phyloP scores from a whole-genome alignment of 2,797 vertebrate species.

The Sphenodon punctatus region DNA sequence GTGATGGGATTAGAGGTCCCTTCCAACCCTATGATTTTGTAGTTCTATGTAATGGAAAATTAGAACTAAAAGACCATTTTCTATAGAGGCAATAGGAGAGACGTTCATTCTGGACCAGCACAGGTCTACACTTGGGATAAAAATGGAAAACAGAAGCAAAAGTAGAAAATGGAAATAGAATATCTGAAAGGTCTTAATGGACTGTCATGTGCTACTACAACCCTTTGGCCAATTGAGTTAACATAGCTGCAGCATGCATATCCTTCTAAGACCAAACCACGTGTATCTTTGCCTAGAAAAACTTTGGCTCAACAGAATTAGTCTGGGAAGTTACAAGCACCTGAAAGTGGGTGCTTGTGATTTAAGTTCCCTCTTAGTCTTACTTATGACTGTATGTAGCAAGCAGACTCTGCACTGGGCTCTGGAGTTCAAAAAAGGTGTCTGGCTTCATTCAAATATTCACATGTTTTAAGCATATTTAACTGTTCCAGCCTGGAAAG shows the following conservation, averaged over 20 bases:
- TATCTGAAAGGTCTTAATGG: slow-evolving; percentile 10
- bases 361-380: background rate
- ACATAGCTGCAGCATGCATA: background rate
- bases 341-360: background rate
- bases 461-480: background rate
- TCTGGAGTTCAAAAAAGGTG: background rate
- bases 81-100: background rate
- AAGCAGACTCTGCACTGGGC: background rate
- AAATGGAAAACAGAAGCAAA: slow-evolving; percentile 30
- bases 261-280: background rate
- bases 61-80: no score
- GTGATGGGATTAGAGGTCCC: no score
- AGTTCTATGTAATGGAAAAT: no score
- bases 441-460: background rate
- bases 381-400: background rate
- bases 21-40: no score
- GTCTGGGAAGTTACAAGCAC: background rate
- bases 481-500: background rate
- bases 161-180: slow-evolving; percentile 32
- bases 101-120: slow-evolving; percentile 17
- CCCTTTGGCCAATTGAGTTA: slow-evolving; percentile 13
- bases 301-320: background rate
- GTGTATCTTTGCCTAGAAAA: slow-evolving; percentile 4
- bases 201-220: slow-evolving; percentile 28
- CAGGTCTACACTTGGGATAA: background rate